A percentile compares a stretch with the other conserved stretches of the same genome.
These are phyloP conservation scores for Irena cyanogastra DNA, from an alignment of 2,113 vertebrate genomes.

Conservation along the genomic window DNA sequence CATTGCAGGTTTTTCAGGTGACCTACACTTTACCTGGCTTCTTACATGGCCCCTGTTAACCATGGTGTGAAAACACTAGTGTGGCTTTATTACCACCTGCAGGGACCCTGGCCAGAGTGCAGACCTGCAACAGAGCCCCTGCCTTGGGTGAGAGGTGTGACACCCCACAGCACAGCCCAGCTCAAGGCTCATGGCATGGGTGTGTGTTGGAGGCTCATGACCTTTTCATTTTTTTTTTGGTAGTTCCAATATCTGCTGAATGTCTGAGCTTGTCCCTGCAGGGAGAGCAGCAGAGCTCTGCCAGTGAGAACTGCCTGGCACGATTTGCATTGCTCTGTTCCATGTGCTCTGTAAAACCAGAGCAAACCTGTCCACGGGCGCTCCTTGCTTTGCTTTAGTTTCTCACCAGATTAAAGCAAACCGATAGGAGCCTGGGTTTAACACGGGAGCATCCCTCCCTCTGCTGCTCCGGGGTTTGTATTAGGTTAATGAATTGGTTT, in stretches of 20 bases:
- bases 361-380: slow-evolving; percentile 20
- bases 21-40: background rate
- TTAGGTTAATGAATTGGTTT: slow-evolving; percentile 45
- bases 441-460: background rate
- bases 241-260: background rate
- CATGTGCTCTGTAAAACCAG: slow-evolving; percentile 11
- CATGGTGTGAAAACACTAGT: fast-evolving
- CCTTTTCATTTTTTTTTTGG: background rate
- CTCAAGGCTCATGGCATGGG: background rate
- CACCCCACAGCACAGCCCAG: background rate
- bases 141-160: background rate
- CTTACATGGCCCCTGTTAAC: background rate
- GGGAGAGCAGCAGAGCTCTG: slow-evolving; percentile 3
- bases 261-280: background rate
- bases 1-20: background rate
- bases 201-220: background rate
- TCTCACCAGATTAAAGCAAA: slow-evolving; percentile 60
- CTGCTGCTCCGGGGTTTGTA: background rate
- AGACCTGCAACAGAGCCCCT: background rate
- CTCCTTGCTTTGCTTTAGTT: slow-evolving; percentile 20
- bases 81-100: background rate
- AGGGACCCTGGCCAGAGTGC: background rate
- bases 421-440: background rate
- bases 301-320: background rate
- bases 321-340: slow-evolving; percentile 50